A percentile compares a stretch with the other conserved stretches of the same genome.
These are phyloP conservation scores for Napeogenes sylphis DNA, from an alignment of 2,888 invertebrate genomes.

Conservation along the genomic window DNA sequence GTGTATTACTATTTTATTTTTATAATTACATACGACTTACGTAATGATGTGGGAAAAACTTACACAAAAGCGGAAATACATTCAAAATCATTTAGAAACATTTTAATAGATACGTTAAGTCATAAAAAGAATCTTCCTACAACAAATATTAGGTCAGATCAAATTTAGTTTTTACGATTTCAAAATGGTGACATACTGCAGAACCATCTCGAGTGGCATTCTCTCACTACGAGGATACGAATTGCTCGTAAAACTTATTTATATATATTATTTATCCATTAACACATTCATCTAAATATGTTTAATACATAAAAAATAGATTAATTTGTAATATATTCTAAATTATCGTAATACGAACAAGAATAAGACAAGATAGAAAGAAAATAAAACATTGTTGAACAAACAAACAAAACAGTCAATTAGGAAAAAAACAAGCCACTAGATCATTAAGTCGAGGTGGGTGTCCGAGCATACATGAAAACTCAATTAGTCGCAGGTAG, in stretches of 20 bases:
- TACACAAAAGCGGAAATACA: no score
- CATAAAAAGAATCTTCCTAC: conserved; percentile 22
- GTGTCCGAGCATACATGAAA: conserved; percentile 68
- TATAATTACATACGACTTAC: no score
- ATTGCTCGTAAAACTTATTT: conserved; percentile 33
- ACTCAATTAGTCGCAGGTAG: conserved; percentile 71
- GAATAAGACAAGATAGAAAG: background rate
- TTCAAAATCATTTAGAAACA: background rate
- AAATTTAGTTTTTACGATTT: conserved; percentile 30
- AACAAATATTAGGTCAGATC: conserved; percentile 29
- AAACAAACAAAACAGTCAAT: conserved; percentile 20
- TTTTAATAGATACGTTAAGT: background rate
- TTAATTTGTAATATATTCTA: no score
- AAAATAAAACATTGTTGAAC: conserved; percentile 2
- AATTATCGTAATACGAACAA: no score
- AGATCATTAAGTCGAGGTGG: conserved; percentile 42
- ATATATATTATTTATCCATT: conserved; percentile 6
- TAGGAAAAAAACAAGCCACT: conserved; percentile 32
- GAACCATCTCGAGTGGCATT: conserved; percentile 25
- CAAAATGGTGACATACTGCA: conserved; percentile 23
- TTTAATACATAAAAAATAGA: no score
- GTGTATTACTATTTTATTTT: no score
- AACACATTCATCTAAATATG: conserved; percentile 1
- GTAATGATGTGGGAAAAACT: no score
- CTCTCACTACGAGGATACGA: conserved; percentile 36